Percentiles rank a stretch among this genome's conserved stretches.
phyloP scores from a whole-genome alignment of 2,797 vertebrate species.

The Carduelis carduelis region DNA sequence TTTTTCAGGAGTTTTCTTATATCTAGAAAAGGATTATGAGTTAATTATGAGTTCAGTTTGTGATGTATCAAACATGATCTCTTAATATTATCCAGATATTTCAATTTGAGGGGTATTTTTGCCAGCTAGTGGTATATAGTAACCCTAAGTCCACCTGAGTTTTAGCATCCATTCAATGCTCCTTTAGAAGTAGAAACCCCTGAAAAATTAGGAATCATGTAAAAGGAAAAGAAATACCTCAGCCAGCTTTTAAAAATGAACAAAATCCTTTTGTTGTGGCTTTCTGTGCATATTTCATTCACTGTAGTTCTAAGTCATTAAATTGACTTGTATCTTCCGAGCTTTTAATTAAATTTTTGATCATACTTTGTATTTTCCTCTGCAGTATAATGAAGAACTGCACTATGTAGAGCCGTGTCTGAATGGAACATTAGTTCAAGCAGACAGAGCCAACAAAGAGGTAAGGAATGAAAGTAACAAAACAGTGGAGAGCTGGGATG shows the following conservation, averaged over 20 bases:
- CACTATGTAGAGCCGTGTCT: slow-evolving; percentile 95
- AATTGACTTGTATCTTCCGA: slow-evolving; percentile 31
- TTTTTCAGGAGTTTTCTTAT: background rate
- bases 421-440: slow-evolving; percentile 95
- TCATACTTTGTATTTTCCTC: slow-evolving; percentile 38
- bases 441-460: slow-evolving; percentile 95
- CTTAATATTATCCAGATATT: background rate
- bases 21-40: background rate
- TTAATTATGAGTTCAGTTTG: background rate
- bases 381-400: slow-evolving; percentile 93
- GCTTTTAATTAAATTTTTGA: slow-evolving; percentile 44
- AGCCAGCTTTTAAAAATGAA: background rate
- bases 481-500: background rate
- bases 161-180: background rate
- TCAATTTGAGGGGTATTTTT: background rate
- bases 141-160: background rate
- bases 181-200: background rate
- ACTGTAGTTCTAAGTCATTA: slow-evolving; percentile 11
- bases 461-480: slow-evolving; percentile 75
- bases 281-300: background rate
- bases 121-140: background rate
- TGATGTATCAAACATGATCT: background rate
- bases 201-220: background rate
- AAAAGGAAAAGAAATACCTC: background rate
- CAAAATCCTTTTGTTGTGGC: background rate